These are phyloP conservation scores for Eulithis prunata DNA, from an alignment of 2,888 invertebrate genomes.

Conservation along the genomic window DNA sequence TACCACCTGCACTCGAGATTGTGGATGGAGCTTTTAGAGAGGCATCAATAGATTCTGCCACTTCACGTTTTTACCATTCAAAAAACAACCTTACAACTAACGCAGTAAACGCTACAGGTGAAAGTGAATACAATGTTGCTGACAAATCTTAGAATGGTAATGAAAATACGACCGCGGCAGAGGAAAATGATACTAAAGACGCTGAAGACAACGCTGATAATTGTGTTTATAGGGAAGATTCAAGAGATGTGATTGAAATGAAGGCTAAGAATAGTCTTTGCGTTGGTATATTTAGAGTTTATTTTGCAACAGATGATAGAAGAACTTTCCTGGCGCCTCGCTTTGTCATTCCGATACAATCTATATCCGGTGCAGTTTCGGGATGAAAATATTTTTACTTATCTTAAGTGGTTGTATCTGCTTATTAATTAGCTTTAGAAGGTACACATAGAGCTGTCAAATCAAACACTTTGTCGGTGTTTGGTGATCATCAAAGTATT, in stretches of 20 bases:
- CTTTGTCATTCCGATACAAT: conserved; percentile 83
- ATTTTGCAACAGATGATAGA: conserved; percentile 33
- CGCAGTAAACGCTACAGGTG: conserved; percentile 37
- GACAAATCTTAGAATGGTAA: conserved; percentile 65
- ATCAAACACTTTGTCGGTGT: conserved; percentile 80
- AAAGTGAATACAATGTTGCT: conserved; percentile 49
- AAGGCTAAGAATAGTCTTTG: conserved; percentile 42
- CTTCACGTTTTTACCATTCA: conserved; percentile 56
- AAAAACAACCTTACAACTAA: conserved; percentile 46
- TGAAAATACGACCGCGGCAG: conserved; percentile 46
- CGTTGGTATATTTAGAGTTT: conserved; percentile 31
- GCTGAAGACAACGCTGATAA: conserved; percentile 45
- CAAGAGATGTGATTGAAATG: conserved; percentile 41
- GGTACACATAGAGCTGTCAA: conserved; percentile 80
- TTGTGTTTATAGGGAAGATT: conserved; percentile 33
- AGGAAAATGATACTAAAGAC: conserved; percentile 50
- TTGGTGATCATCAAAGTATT: conserved; percentile 36
- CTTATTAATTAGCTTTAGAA: conserved; percentile 81
- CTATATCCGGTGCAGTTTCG: conserved; percentile 83
- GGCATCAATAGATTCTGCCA: conserved; percentile 71
- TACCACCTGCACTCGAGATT: conserved; percentile 80
- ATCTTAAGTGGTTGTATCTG: conserved; percentile 85
- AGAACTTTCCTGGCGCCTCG: conserved; percentile 75
- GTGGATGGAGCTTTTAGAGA: conserved; percentile 74
- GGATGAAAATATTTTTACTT: conserved; percentile 84